Percentiles rank a stretch among this genome's conserved stretches.
These are phyloP conservation scores for Notarius quadriscutis DNA, from an alignment of 2,113 vertebrate genomes.

Conservation along the genomic window DNA sequence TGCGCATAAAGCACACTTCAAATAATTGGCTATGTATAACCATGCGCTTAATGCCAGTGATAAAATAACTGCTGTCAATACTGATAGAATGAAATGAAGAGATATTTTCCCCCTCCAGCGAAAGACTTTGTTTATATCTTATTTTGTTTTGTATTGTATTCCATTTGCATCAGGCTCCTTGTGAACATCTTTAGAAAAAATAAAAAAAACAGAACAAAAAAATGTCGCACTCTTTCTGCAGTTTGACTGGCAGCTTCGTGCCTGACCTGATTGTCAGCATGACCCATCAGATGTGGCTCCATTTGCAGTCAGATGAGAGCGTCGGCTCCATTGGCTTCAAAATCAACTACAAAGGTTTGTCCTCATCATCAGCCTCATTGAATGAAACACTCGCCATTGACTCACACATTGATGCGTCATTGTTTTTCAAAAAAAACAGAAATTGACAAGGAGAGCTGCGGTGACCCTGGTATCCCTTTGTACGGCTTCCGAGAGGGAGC, in stretches of 20 bases:
- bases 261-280: slow-evolving; percentile 97
- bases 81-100: not conserved
- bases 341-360: slow-evolving; percentile 96
- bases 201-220: not conserved
- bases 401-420: not conserved
- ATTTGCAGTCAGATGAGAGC: slow-evolving; percentile 96
- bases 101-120: not conserved
- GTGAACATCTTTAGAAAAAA: not conserved
- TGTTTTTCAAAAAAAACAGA: slow-evolving; percentile 70
- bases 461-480: slow-evolving; percentile 92
- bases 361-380: not conserved
- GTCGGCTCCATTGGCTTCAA: slow-evolving; percentile 98
- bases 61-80: slow-evolving; percentile 2
- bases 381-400: not conserved
- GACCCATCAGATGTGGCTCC: slow-evolving; percentile 97
- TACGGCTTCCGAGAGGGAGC: slow-evolving; percentile 94
- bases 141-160: not conserved
- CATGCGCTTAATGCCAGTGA: not conserved
- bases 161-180: not conserved
- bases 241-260: slow-evolving; percentile 94
- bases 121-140: not conserved
- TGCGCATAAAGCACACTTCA: slow-evolving; percentile 31
- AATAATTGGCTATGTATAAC: slow-evolving; percentile 31
- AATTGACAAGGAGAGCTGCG: slow-evolving; percentile 98
- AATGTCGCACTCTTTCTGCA: slow-evolving; percentile 56